Evolutionary conservation across 1,140 invertebrate genomes (phyloP).

Genomic region (Uloborus diversus): DNA sequence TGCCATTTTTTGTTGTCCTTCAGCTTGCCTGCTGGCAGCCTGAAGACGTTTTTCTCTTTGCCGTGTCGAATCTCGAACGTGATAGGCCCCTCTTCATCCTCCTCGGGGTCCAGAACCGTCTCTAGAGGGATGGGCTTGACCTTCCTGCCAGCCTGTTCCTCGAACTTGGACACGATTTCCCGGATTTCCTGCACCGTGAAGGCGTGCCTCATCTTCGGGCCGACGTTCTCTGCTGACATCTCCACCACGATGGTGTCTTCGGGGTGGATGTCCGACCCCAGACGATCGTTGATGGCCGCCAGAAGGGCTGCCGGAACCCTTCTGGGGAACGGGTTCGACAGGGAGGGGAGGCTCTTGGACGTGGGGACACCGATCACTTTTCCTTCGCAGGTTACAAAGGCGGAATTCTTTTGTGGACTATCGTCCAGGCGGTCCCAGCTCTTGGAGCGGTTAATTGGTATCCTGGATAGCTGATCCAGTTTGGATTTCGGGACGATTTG

Average conservation of each 20-base stretch:
- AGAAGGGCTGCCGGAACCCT: slow-evolving; percentile 33
- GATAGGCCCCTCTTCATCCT: slow-evolving; percentile 55
- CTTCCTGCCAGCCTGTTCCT: slow-evolving; percentile 26
- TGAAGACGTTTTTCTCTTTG: slow-evolving; percentile 57
- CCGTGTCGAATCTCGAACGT: slow-evolving; percentile 57
- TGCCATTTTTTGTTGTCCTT: slow-evolving; percentile 59
- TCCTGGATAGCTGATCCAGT: neutral
- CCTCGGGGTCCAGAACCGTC: slow-evolving; percentile 34
- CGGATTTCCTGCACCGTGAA: slow-evolving; percentile 41
- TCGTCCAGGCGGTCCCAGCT: slow-evolving; percentile 46
- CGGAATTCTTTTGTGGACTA: neutral
- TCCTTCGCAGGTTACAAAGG: too few species aligned
- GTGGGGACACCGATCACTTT: neutral
- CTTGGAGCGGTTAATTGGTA: slow-evolving; percentile 26
- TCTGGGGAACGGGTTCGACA: slow-evolving; percentile 37
- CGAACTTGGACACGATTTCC: slow-evolving; percentile 28
- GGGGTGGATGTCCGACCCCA: slow-evolving; percentile 26
- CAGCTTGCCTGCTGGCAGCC: slow-evolving; percentile 54
- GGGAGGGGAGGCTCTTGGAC: slow-evolving; percentile 17
- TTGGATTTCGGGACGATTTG: slow-evolving; percentile 7
- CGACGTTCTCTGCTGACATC: slow-evolving; percentile 21
- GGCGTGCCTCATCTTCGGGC: slow-evolving; percentile 41
- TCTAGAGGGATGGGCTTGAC: slow-evolving; percentile 46
- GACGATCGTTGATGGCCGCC: slow-evolving; percentile 31
- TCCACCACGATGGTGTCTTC: slow-evolving; percentile 37